Conservation (phyloP, 2,888 invertebrate genomes). For the Rugalucina vietnamica region DNA sequence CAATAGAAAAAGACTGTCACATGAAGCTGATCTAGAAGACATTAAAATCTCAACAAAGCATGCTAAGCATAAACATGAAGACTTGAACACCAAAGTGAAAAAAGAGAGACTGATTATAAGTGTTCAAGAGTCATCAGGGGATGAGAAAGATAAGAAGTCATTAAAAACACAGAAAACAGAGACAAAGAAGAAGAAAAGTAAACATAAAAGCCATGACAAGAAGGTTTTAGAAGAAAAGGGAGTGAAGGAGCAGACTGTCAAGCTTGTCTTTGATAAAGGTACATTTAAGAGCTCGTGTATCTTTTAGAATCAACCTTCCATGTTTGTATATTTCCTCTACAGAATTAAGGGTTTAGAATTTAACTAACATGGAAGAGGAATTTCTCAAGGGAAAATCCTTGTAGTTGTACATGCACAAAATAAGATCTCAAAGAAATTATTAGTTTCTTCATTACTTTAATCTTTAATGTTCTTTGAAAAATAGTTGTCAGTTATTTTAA, state of each 20-base stretch:
- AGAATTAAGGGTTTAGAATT: too few relatives aligned
- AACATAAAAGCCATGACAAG: conserved; percentile 5
- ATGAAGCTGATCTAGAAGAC: not conserved
- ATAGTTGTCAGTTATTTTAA: too few relatives aligned
- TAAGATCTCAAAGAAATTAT: too few relatives aligned
- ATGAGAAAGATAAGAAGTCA: not conserved
- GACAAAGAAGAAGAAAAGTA: conserved; percentile 21
- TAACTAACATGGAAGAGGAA: too few relatives aligned
- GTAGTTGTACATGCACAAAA: too few relatives aligned
- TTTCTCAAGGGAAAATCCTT: too few relatives aligned
- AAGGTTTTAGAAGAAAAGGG: conserved; percentile 34
- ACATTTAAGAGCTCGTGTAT: too few relatives aligned
- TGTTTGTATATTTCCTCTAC: too few relatives aligned
- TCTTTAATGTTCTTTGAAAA: too few relatives aligned
- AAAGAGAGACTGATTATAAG: conserved; percentile 52
- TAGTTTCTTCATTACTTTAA: too few relatives aligned
- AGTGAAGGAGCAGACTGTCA: conserved; percentile 42
- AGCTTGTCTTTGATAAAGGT: conserved; percentile 49
- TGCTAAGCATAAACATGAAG: not conserved
- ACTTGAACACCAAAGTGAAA: conserved; percentile 17
- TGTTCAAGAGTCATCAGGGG: conserved; percentile 47
- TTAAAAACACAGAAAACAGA: conserved; percentile 29
- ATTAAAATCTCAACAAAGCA: conserved; percentile 2
- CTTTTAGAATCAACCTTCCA: too few relatives aligned
- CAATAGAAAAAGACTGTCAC: conserved; percentile 4